Evolutionary conservation across 2,888 invertebrate genomes (phyloP).

Genomic region (Galeruca laticollis): DNA sequence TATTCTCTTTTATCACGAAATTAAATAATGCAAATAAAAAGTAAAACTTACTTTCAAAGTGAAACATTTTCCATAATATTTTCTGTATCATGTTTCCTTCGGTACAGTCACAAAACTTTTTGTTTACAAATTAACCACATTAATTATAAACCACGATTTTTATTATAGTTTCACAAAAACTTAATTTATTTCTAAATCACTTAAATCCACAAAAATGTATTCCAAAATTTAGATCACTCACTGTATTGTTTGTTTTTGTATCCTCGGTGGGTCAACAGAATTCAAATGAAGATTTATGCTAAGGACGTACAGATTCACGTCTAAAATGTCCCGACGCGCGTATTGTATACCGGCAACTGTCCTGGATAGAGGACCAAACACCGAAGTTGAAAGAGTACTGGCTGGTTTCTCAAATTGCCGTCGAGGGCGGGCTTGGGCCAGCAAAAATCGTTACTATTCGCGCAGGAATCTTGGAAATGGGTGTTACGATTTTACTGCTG

Average conservation of each 20-base stretch:
- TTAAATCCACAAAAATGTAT: not conserved
- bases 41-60: not conserved
- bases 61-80: not conserved
- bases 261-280: not conserved
- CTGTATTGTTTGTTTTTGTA: not conserved
- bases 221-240: not conserved
- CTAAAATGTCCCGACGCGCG: constrained; percentile 50
- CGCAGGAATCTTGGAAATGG: constrained; percentile 60
- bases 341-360: constrained; percentile 60
- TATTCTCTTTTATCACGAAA: too few relatives aligned
- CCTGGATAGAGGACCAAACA: constrained; percentile 60
- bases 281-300: not conserved
- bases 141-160: too few relatives aligned
- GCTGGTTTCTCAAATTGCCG: constrained; percentile 57
- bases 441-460: constrained; percentile 66
- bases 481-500: constrained; percentile 54
- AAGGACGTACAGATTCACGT: constrained; percentile 1
- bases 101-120: not conserved
- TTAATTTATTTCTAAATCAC: not conserved
- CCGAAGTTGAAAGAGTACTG: constrained; percentile 65
- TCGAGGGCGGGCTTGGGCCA: constrained; percentile 55
- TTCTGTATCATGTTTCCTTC: not conserved
- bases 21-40: too few relatives aligned
- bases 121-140: not conserved
- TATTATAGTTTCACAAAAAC: too few relatives aligned